Conservation (phyloP, 1,140 invertebrate species). For the Pseudomyrmex cubaensis region DNA sequence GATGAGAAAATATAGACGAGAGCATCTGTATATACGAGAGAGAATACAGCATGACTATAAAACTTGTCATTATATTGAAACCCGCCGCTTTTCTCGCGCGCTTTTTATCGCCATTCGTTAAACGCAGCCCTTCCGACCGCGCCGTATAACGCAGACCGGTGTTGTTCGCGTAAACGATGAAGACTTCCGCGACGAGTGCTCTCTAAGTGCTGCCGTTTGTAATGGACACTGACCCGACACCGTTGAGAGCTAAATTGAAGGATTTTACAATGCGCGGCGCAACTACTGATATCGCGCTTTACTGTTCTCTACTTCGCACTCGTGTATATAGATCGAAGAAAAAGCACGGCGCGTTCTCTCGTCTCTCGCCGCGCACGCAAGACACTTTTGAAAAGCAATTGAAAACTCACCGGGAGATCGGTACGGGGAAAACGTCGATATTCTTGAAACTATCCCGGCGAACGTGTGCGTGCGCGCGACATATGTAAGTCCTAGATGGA, state of each 20-base stretch:
- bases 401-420: conserved; percentile 56
- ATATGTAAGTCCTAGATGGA: neutral
- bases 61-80: conserved; percentile 21
- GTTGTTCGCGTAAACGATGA: neutral
- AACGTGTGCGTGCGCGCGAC: neutral
- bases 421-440: neutral
- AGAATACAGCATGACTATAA: neutral
- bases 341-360: too few relatives aligned
- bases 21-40: neutral
- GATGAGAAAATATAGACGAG: neutral
- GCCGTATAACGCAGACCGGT: neutral
- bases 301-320: conserved; percentile 6
- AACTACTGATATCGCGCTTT: neutral
- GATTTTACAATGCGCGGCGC: conserved; percentile 8
- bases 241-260: neutral
- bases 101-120: conserved; percentile 14
- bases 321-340: too few relatives aligned
- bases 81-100: neutral
- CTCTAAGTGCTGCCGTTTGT: neutral
- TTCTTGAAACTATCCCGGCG: conserved; percentile 8
- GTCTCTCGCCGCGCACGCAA: neutral
- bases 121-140: neutral
- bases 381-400: conserved; percentile 21
- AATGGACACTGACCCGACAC: conserved; percentile 32
- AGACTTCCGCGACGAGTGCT: conserved; percentile 4